These are phyloP conservation scores for Amiota communis DNA, from an alignment of 2,888 invertebrate genomes.

Conservation along the genomic window DNA sequence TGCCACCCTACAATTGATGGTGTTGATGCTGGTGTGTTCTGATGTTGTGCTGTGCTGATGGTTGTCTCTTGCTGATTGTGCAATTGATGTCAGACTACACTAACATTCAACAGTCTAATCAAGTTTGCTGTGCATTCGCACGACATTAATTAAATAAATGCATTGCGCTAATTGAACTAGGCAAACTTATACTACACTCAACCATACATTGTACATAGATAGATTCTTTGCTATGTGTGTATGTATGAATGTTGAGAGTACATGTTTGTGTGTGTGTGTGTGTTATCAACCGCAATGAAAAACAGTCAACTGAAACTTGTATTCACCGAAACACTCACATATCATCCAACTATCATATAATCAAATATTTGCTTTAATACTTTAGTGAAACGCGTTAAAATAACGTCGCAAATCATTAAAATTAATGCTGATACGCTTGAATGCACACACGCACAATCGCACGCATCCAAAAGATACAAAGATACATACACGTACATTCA, in stretches of 20 bases:
- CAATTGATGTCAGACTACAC: no score
- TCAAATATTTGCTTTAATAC: slow-evolving; percentile 61
- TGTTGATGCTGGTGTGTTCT: no score
- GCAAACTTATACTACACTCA: slow-evolving; percentile 32
- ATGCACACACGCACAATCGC: slow-evolving; percentile 15
- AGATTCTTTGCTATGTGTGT: neutral
- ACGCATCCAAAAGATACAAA: slow-evolving; percentile 12
- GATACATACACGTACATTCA: neutral
- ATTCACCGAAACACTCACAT: neutral
- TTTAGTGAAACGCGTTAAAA: slow-evolving; percentile 41
- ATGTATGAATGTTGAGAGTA: neutral
- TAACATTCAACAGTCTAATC: neutral
- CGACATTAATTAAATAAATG: slow-evolving; percentile 24
- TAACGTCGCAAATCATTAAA: slow-evolving; percentile 58
- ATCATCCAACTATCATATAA: slow-evolving; percentile 6
- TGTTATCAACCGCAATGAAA: slow-evolving; percentile 44
- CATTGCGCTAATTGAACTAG: slow-evolving; percentile 25
- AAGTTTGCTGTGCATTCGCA: slow-evolving; percentile 10
- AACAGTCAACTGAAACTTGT: neutral
- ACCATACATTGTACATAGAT: slow-evolving; percentile 2
- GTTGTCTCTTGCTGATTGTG: no score
- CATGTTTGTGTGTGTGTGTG: neutral
- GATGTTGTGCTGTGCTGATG: no score
- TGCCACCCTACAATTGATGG: no score
- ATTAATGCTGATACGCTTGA: slow-evolving; percentile 56